Evolutionary conservation across 2,113 vertebrate species (phyloP), one percentile per base, ranked within the genome.

Genomic region (Seriola dumerili): DNA sequence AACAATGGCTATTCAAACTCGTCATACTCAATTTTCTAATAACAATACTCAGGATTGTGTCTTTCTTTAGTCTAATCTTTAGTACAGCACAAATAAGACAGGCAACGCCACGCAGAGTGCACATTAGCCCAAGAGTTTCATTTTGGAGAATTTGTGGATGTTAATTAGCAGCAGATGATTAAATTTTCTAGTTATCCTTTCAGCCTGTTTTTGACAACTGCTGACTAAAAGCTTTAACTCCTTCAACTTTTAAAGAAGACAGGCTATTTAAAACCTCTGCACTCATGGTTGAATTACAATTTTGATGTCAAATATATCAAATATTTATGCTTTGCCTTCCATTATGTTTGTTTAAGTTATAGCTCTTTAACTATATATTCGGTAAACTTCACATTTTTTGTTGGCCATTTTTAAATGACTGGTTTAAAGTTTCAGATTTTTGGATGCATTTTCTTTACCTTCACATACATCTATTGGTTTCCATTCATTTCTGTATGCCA

Each of bases 141-240:
- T 10, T 36, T 8, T 21, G 25, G 3, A 25, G 4, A 50, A 40
- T 8, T 44, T 17, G 21, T 57, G 50, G 50, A 32, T 54, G 48
- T 65, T 65, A 54, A 75, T 25, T 64, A 25, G 48, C 44, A 19
- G 61, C 14, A 55, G 19, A 55, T 55, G 50, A 38, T 70, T 25
- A 23, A 14, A 29, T 36, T 29, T 29, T 42, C 12, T n/a, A n/a
- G 16, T 44, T 46, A 46, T 62, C 29, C n/a, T 73, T n/a, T 74
- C 11, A 62, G 48, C 29, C 58, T 36, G 67, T 36, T 52, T 14
- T n/a, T 54, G n/a, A 10, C 8, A 0, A 23, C 50, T 54, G 29
- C 66, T 11, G 17, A 25, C 54, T 54, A n/a, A 50, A 29, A n/a
- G 46, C 17, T 69, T 69, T 34, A 52, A 50, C 9, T 17, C 25